Conservation (phyloP, 2,888 invertebrate species). For the Scotopteryx bipunctaria region DNA sequence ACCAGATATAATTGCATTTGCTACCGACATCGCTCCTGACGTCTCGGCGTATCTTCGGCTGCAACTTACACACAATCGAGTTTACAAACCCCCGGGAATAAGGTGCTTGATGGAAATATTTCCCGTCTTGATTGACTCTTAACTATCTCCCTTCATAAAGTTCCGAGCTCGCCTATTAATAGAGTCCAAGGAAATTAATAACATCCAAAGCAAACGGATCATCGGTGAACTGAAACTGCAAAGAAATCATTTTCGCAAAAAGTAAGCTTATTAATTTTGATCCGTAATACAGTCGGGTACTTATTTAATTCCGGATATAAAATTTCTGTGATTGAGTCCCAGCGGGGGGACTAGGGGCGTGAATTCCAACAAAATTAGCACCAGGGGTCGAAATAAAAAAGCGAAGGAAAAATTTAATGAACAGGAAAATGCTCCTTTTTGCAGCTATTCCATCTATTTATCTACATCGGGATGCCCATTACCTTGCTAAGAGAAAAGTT, state of each 20-base stretch:
- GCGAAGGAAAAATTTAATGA: conserved; percentile 85
- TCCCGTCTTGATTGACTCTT: conserved; percentile 66
- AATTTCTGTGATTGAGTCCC: conserved; percentile 84
- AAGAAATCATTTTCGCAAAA: conserved; percentile 62
- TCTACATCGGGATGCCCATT: conserved; percentile 84
- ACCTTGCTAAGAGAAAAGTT: conserved; percentile 85
- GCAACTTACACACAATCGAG: conserved; percentile 78
- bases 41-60: conserved; percentile 70
- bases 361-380: conserved; percentile 85
- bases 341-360: conserved; percentile 82
- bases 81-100: conserved; percentile 77
- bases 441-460: conserved; percentile 84
- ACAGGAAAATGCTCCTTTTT: conserved; percentile 85
- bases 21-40: conserved; percentile 73
- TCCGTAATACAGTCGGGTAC: conserved; percentile 78
- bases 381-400: conserved; percentile 84
- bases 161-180: conserved; percentile 26
- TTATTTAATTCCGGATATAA: conserved; percentile 85
- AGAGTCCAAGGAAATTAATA: conserved; percentile 38
- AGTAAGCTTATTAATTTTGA: conserved; percentile 81
- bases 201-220: conserved; percentile 56
- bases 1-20: conserved; percentile 80
- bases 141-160: conserved; percentile 30
- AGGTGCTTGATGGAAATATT: conserved; percentile 75
- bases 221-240: conserved; percentile 37